Evolutionary conservation across 2,888 invertebrate species (phyloP), one percentile per base, ranked within the genome.

Genomic region (Zeuzera pyrina): DNA sequence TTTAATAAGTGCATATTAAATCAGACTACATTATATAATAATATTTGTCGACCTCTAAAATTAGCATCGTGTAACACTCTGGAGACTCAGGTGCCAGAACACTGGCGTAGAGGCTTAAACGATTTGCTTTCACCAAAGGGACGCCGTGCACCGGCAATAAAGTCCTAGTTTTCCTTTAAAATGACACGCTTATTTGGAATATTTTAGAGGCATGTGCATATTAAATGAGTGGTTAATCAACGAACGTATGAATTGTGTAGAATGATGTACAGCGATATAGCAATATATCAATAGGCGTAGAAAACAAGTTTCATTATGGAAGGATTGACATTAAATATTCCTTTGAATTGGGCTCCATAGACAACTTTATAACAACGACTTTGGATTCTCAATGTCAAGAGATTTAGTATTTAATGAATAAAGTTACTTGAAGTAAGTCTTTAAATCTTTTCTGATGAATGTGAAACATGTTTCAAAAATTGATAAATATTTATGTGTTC

Each of bases 21-120:
- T n/a, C n/a, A n/a, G n/a, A n/a, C n/a, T n/a, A n/a, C n/a, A n/a
- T n/a, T n/a, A n/a, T n/a, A n/a, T n/a, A n/a, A n/a, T n/a, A n/a
- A n/a, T n/a, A 21, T 30, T 30, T 25, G 29, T 30, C 12, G 26
- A 25, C 21, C 12, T 11, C 21, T 33, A 61, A 72, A 71, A 69
- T 71, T 65, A 63, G 64, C 51, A 43, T 44, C 44, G 46, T 8
- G 12, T 57, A 57, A 52, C 49, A 52, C 61, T 41, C 50, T n/a
- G 35, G 53, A 57, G 67, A 52, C 70, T 46, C 70, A 71, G 72
- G 73, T 74, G 73, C 56, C 57, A 48, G 41, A 51, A 61, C 62
- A 56, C 54, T 45, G 58, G 52, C 55, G 54, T 49, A 52, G 57
- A 47, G 60, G 70, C 69, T 72, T 72, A 71, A 72, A 63, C 63